These are phyloP conservation scores for Aythya baeri DNA, from an alignment of 2,113 vertebrate species.

Conservation along the genomic window DNA sequence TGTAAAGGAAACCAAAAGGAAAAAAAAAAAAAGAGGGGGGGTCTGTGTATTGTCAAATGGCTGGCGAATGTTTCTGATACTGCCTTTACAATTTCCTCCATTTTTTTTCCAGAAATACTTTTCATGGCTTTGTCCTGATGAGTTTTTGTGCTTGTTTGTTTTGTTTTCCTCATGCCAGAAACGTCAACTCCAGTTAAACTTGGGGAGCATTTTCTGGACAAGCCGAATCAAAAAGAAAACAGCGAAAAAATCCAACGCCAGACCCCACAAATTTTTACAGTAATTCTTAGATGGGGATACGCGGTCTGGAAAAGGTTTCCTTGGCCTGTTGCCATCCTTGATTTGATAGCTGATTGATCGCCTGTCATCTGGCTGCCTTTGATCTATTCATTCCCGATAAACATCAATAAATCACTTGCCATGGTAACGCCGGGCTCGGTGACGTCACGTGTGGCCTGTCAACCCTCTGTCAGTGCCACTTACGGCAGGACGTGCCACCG, in stretches of 20 bases:
- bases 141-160: neutral
- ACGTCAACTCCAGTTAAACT: slow-evolving; percentile 72
- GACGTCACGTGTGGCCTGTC: slow-evolving; percentile 89
- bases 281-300: slow-evolving; percentile 78
- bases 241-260: neutral
- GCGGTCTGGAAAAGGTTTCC: slow-evolving; percentile 87
- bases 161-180: slow-evolving; percentile 53
- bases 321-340: slow-evolving; percentile 95
- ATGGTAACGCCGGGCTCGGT: slow-evolving; percentile 84
- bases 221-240: slow-evolving; percentile 60
- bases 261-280: slow-evolving; percentile 83
- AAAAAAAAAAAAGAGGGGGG: neutral
- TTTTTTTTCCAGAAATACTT: slow-evolving; percentile 32
- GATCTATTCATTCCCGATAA: slow-evolving; percentile 99
- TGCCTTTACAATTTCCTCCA: slow-evolving; percentile 30
- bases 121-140: slow-evolving; percentile 37
- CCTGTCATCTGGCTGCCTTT: slow-evolving; percentile 92
- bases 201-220: slow-evolving; percentile 60
- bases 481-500: slow-evolving; percentile 43
- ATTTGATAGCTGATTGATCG: slow-evolving; percentile 98
- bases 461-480: slow-evolving; percentile 78
- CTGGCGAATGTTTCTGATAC: slow-evolving; percentile 75
- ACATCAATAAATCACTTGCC: slow-evolving; percentile 96
- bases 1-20: slow-evolving; percentile 65
- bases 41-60: slow-evolving; percentile 82